Evolutionary conservation across 2,113 vertebrate genomes (phyloP).

Genomic region (Phalacrocorax carbo): DNA sequence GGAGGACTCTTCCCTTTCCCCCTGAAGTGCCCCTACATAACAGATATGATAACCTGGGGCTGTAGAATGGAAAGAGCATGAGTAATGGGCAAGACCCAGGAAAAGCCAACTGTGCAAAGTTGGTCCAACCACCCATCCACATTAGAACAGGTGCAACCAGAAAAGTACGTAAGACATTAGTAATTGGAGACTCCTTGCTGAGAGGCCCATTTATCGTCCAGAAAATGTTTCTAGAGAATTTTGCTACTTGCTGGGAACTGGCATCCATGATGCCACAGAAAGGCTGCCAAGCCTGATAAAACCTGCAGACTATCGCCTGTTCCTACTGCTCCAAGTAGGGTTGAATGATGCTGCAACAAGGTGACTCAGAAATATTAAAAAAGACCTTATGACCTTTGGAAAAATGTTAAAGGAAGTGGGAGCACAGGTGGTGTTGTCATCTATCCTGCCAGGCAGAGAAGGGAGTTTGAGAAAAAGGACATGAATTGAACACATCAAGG

Average conservation of each 20-base stretch:
- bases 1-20: background rate
- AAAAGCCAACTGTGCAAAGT: background rate
- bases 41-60: background rate
- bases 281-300: background rate
- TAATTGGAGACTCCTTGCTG: background rate
- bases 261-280: background rate
- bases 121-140: background rate
- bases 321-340: background rate
- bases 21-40: background rate
- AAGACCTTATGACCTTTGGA: background rate
- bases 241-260: background rate
- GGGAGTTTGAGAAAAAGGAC: background rate
- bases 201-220: background rate
- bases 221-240: background rate
- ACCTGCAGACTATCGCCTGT: background rate
- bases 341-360: background rate
- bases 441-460: background rate
- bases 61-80: background rate
- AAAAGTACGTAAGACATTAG: background rate
- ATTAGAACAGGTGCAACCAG: background rate
- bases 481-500: background rate
- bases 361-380: background rate
- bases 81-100: background rate
- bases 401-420: background rate
- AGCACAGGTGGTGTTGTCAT: background rate